Base-by-base conservation (phyloP, 2,888 invertebrate species). In the Orthosia gracilis region DNA sequence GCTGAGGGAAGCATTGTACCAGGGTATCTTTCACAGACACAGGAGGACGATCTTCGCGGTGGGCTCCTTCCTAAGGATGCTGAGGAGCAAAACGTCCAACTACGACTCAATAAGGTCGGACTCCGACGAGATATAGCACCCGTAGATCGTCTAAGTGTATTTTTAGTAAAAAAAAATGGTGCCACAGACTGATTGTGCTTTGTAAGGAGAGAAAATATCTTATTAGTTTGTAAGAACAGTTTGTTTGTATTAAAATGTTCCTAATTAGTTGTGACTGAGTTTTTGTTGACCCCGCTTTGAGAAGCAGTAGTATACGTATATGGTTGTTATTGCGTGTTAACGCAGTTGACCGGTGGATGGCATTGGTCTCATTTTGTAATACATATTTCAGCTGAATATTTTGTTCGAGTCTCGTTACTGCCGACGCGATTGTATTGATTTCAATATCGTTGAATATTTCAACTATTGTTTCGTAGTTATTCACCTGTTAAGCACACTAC, bases 11-110 rank as follows among this genome's bases (percentile, higher is more conserved):
- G 98, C 98, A 79, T 95, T 98, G 87, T 98, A 98, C 92, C 97
- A 98, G 94, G 98, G 98, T 93, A 98, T 98, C 91, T 98, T 98
- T 92, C 98, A 98, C 95, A 97, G 98, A 85, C 98, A 98, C 94
- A 96, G 98, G 83, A 96, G 98, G 90, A 98, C 98, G 78, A 98
- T 98, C 86, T 98, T 98, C 91, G 98, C 98, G 12, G 97, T 98
- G 71, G 98, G 98, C 67, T 98, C 98, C 64, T 98, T 98, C 91
- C 95, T 98, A 76, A 97, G 98, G 83, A 98, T 98, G 98, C 93
- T 98, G 84, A 97, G 97, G 87, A 97, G 97, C 91, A 97, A 98
- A 92, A 98, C 98, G 89, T 97, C 98, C 77, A 98, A 98, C 92
- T 98, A 98, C 89, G 98, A 98, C 91, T 98, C 97, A 67, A 98